Base-by-base conservation (phyloP, 2,113 vertebrate genomes). In the Tympanuchus pallidicinctus region DNA sequence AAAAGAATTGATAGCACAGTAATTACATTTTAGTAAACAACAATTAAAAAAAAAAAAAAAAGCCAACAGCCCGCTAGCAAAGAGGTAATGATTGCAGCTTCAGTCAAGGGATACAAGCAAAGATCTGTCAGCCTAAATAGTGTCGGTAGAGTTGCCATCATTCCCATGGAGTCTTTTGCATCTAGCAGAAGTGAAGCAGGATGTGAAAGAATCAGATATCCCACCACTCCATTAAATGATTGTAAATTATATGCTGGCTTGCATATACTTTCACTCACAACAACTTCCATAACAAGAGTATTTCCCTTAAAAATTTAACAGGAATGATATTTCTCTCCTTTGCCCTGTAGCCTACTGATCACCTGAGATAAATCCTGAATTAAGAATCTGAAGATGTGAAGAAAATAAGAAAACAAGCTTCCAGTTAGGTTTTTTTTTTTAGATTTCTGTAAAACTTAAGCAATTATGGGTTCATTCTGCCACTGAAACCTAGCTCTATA, bases 11-110 rank as follows among this genome's bases (percentile, higher is more conserved):
- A 94, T 70, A 86, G 63, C 57, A 69, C 2, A 0, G 28, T 89
- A 95, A 91, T 94, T 96, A 84, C 75, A 82, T 94, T 95, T 96
- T 47, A 91, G 63, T 87, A 95, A 97, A 94, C 67, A 93, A 57
- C 42, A 88, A 72, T 34, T 22, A 22, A 48, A 48, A 48, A 27
- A 2, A 25, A 45, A 32, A 30, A n/a, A n/a, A 30, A 34, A 24
- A 57, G 3, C 25, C 43, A 95, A 66, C 8, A 38, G 48, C 9
- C 13, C 27, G 24, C 22, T 52, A 38, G 82, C 74, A 50, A 78
- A 83, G 77, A 83, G n/a, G 36, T 65, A 84, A 95, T 63, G 64
- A 84, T 61, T 94, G 20, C 64, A 89, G 63, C 67, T 91, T 74
- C 38, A 70, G 83, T 38, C 13, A 40, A 56, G 52, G 8, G 52